Evolutionary conservation across 2,797 vertebrate genomes (phyloP).

Genomic region (Leptoclinus maculatus): DNA sequence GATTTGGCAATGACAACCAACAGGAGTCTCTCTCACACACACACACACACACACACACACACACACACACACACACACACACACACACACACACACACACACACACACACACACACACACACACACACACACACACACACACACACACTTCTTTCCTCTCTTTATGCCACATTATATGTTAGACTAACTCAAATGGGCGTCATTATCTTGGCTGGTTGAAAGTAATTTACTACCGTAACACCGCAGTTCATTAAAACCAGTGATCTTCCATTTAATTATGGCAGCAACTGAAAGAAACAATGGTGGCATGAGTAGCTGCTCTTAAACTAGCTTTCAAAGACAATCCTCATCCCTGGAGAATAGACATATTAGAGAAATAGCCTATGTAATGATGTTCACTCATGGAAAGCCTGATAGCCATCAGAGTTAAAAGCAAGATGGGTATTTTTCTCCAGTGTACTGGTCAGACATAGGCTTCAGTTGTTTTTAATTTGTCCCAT

Average conservation of each 20-base stretch:
- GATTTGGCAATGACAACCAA: slow-evolving; percentile 68
- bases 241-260: slow-evolving; percentile 49
- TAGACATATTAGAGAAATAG: slow-evolving; percentile 26
- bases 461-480: not conserved
- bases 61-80: not conserved
- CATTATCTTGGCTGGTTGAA: slow-evolving; percentile 45
- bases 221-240: slow-evolving; percentile 36
- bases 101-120: not conserved
- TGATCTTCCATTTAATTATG: slow-evolving; percentile 51
- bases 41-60: not conserved
- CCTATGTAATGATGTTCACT: slow-evolving; percentile 21
- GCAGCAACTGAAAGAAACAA: slow-evolving; percentile 49
- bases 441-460: slow-evolving; percentile 14
- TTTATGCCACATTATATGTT: slow-evolving; percentile 52
- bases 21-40: slow-evolving; percentile 55
- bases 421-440: slow-evolving; percentile 1
- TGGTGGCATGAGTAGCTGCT: slow-evolving; percentile 3
- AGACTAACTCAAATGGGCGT: slow-evolving; percentile 44
- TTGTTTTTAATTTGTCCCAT: slow-evolving; percentile 6
- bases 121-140: slow-evolving; percentile 13
- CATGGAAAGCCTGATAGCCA: slow-evolving; percentile 3
- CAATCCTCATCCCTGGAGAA: slow-evolving; percentile 19
- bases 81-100: not conserved
- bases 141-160: slow-evolving; percentile 22
- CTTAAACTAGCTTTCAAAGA: slow-evolving; percentile 42